Percentiles rank a stretch among this genome's conserved stretches.
Conservation (phyloP, 2,113 vertebrate genomes). For the Suricata suricatta region DNA sequence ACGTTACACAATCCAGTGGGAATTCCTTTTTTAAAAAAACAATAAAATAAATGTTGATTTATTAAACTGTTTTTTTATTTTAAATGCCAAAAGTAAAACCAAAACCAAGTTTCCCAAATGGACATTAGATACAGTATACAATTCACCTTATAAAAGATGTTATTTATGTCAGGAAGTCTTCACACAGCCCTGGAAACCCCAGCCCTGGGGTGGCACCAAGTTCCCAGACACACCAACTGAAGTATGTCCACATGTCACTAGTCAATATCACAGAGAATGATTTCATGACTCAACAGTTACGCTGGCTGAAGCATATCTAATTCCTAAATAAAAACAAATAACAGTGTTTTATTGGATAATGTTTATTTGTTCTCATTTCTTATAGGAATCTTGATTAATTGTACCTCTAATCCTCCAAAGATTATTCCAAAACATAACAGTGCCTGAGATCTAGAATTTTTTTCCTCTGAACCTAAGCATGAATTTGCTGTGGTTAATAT, state of each 20-base stretch:
- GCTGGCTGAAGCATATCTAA: neutral
- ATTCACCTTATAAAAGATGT: slow-evolving; percentile 8
- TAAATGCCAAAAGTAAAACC: slow-evolving; percentile 46
- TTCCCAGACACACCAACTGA: neutral
- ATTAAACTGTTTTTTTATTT: neutral
- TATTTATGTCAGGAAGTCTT: neutral
- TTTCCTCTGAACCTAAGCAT: neutral
- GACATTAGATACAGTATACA: slow-evolving; percentile 23
- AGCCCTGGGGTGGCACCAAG: neutral
- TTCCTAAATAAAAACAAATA: slow-evolving; percentile 38
- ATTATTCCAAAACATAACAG: slow-evolving; percentile 35
- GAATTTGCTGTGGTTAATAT: neutral
- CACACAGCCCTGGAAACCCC: neutral
- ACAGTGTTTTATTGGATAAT: slow-evolving; percentile 22
- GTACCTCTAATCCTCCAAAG: neutral
- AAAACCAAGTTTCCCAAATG: neutral
- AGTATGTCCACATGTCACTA: neutral
- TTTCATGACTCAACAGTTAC: slow-evolving; percentile 20
- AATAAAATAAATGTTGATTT: slow-evolving; percentile 43
- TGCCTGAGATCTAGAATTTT: neutral
- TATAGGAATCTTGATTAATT: slow-evolving; percentile 25
- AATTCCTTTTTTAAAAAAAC: slow-evolving; percentile 46
- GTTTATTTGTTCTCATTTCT: slow-evolving; percentile 44
- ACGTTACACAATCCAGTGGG: slow-evolving; percentile 51
- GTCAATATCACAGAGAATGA: neutral